phyloP scores from a whole-genome alignment of 2,888 invertebrate genomes.

The Hipparchia sbordonii region DNA sequence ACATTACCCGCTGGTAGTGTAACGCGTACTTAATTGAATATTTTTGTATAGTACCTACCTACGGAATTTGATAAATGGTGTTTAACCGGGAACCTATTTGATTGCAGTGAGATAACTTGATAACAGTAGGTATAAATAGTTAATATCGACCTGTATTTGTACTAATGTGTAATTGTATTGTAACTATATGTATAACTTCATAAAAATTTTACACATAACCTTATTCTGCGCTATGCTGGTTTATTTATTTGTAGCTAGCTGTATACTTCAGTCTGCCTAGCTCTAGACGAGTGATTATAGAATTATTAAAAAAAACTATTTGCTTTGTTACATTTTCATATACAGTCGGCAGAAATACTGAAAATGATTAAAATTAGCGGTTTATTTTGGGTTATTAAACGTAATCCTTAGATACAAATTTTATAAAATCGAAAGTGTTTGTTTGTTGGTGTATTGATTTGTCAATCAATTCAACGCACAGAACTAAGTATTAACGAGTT shows the following conservation, averaged over 20 bases:
- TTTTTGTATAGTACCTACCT: constrained; percentile 20
- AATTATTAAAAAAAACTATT: background rate
- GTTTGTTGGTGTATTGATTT: too few species aligned
- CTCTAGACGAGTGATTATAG: background rate
- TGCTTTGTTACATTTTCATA: background rate
- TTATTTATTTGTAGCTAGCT: background rate
- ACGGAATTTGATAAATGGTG: constrained; percentile 10
- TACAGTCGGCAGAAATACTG: background rate
- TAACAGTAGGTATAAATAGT: background rate
- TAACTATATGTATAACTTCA: background rate
- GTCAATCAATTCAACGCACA: too few species aligned
- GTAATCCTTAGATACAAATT: background rate
- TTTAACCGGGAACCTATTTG: background rate
- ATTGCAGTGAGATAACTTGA: constrained; percentile 1
- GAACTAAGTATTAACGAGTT: too few species aligned
- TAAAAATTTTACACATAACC: background rate
- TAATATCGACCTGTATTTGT: background rate
- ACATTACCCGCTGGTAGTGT: constrained; percentile 10
- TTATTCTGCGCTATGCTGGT: background rate
- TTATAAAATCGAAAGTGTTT: too few species aligned
- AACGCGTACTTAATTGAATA: constrained; percentile 17
- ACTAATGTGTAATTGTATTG: background rate
- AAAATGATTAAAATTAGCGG: background rate
- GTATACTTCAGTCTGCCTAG: background rate
- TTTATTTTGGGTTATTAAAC: background rate